Percentiles rank a stretch among this genome's conserved stretches.
phyloP scores from a whole-genome alignment of 2,113 vertebrate genomes.

The Columba janthina region DNA sequence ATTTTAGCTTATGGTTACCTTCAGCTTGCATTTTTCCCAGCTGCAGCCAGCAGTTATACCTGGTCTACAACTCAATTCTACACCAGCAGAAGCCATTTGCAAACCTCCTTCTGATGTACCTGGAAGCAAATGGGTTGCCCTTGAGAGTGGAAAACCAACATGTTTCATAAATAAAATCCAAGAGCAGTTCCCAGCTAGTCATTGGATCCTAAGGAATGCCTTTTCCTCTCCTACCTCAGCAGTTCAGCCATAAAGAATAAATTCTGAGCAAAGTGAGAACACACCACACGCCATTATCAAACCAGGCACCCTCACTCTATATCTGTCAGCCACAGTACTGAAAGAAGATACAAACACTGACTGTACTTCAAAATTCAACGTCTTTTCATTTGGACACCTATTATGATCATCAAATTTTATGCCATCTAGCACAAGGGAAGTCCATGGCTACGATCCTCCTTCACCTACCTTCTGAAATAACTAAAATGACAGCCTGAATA shows the following conservation, averaged over 20 bases:
- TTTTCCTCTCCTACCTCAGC: neutral
- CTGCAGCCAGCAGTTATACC: neutral
- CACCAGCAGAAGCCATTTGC: neutral
- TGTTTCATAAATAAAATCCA: neutral
- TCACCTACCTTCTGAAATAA: constrained; percentile 16
- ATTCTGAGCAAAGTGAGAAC: neutral
- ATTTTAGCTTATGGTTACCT: neutral
- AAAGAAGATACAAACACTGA: neutral
- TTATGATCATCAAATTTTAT: neutral
- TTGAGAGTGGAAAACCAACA: neutral
- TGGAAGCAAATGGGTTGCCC: neutral
- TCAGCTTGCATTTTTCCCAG: neutral
- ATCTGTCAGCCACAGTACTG: neutral
- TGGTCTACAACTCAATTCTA: neutral
- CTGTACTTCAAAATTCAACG: neutral
- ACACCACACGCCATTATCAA: neutral
- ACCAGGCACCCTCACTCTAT: neutral
- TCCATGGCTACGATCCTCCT: neutral
- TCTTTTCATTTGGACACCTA: neutral
- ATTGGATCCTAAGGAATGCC: too few relatives aligned
- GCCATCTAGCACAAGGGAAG: neutral
- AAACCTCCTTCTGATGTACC: neutral
- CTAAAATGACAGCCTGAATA: neutral
- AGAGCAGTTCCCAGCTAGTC: neutral
- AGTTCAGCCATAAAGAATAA: neutral